Conservation (phyloP, 1,140 invertebrate species). For the Eubasilissa regina region DNA sequence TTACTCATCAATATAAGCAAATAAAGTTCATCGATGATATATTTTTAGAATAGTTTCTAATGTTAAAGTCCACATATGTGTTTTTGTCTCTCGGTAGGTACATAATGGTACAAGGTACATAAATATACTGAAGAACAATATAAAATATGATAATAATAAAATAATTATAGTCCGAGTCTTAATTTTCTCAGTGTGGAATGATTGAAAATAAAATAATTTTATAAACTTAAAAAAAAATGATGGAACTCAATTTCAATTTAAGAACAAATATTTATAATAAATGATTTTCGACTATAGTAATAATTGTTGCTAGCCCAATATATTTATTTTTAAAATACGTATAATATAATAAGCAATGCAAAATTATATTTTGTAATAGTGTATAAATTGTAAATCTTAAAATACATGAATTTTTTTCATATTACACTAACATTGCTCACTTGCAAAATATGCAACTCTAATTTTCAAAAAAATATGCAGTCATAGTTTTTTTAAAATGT, state of each 20-base stretch:
- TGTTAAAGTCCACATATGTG: background rate
- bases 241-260: background rate
- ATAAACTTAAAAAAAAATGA: background rate
- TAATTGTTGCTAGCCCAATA: no score
- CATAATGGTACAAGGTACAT: background rate
- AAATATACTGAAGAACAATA: background rate
- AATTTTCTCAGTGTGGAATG: constrained; percentile 33
- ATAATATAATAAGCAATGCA: no score
- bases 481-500: no score
- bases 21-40: constrained; percentile 16
- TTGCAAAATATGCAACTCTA: no score
- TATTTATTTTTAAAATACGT: no score
- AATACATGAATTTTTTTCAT: no score
- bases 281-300: background rate
- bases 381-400: no score
- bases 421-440: no score
- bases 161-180: constrained; percentile 7
- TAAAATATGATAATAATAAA: constrained; percentile 4
- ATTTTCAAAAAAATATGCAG: no score
- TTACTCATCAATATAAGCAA: constrained; percentile 13
- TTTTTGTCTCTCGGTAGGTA: background rate
- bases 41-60: background rate
- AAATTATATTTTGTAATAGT: no score
- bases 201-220: constrained; percentile 1
- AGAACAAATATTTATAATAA: constrained; percentile 1